A percentile compares a stretch with the other conserved stretches of the same genome.
phyloP scores from a whole-genome alignment of 1,140 invertebrate genomes.

The Brachionus sp. region DNA sequence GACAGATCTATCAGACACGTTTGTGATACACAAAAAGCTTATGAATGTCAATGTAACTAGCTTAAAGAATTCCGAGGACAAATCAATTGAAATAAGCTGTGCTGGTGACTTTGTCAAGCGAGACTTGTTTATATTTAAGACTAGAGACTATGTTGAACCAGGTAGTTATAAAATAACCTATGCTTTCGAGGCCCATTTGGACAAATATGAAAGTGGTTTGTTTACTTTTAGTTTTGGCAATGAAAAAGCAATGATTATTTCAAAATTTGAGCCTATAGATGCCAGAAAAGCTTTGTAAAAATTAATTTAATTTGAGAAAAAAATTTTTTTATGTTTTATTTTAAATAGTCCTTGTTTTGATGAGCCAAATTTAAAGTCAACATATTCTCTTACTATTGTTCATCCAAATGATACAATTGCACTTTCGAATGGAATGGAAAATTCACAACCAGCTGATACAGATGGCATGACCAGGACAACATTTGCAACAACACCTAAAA shows the following conservation, averaged over 20 bases:
- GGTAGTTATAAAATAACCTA: neutral
- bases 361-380: constrained; percentile 36
- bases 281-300: constrained; percentile 23
- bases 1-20: neutral
- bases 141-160: neutral
- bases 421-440: constrained; percentile 20
- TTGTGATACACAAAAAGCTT: constrained; percentile 10
- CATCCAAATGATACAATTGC: constrained; percentile 18
- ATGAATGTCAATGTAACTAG: neutral
- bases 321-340: neutral
- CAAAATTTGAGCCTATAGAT: constrained; percentile 42
- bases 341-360: constrained; percentile 45
- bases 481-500: neutral
- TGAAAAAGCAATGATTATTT: neutral
- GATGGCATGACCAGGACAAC: neutral
- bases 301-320: neutral
- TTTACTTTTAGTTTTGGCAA: neutral
- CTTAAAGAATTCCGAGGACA: neutral
- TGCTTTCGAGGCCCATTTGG: neutral
- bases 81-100: constrained; percentile 9
- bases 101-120: constrained; percentile 8
- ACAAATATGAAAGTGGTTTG: constrained; percentile 27
- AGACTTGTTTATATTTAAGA: constrained; percentile 33
- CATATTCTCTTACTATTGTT: neutral
- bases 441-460: neutral